These are phyloP conservation scores for Tetramorium bicarinatum DNA, from an alignment of 2,888 invertebrate species.

Conservation along the genomic window DNA sequence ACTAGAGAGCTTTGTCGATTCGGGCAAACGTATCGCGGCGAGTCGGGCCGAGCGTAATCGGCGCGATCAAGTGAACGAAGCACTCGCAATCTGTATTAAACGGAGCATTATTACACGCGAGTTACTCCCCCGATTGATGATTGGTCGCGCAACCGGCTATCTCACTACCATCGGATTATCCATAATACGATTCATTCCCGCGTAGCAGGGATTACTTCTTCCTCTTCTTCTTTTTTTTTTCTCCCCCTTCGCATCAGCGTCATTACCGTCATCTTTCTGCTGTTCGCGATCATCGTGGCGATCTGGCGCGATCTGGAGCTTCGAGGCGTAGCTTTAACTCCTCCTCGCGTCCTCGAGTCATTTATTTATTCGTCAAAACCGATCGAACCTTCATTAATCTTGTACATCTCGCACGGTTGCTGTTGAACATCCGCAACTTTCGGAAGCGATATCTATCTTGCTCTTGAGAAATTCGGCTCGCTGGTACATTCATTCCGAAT, in stretches of 20 bases:
- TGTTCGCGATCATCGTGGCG: not conserved
- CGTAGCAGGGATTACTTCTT: slow-evolving; percentile 54
- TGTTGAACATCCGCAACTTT: not conserved
- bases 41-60: slow-evolving; percentile 33
- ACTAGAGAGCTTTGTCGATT: slow-evolving; percentile 69
- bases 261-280: not conserved
- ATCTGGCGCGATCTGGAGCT: slow-evolving; percentile 10
- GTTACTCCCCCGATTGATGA: slow-evolving; percentile 74
- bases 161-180: slow-evolving; percentile 82
- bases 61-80: slow-evolving; percentile 20
- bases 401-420: not conserved
- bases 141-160: slow-evolving; percentile 85
- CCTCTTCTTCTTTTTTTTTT: slow-evolving; percentile 18
- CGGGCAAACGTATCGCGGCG: slow-evolving; percentile 63
- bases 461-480: not conserved
- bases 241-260: slow-evolving; percentile 28
- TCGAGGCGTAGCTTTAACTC: slow-evolving; percentile 5
- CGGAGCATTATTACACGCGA: slow-evolving; percentile 55
- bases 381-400: not conserved
- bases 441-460: not conserved
- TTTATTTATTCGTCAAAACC: slow-evolving; percentile 30
- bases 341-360: not conserved
- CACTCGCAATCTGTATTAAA: slow-evolving; percentile 7
- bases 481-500: slow-evolving; percentile 18
- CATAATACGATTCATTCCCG: slow-evolving; percentile 61